Percentiles rank a stretch among this genome's conserved stretches.
Evolutionary conservation across 2,797 vertebrate species (phyloP).

Genomic region (Eospalax fontanierii): DNA sequence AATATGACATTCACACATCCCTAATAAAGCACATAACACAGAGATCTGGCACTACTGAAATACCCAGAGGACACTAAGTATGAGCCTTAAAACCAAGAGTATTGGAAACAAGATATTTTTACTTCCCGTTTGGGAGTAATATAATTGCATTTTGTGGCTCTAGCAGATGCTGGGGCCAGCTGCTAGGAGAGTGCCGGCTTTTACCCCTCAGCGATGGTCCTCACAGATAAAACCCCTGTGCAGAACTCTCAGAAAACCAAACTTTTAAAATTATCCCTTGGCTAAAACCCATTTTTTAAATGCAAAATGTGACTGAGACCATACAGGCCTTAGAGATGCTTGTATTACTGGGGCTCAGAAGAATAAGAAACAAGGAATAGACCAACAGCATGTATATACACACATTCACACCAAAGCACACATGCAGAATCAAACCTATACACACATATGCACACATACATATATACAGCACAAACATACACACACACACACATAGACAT

Average conservation of each 20-base stretch:
- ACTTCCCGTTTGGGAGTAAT: slow-evolving; percentile 95
- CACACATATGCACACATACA: neutral
- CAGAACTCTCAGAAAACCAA: slow-evolving; percentile 80
- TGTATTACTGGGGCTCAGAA: slow-evolving; percentile 71
- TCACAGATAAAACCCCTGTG: slow-evolving; percentile 85
- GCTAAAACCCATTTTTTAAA: slow-evolving; percentile 59
- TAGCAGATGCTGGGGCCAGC: slow-evolving; percentile 97
- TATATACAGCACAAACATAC: too few relatives aligned
- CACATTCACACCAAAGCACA: neutral
- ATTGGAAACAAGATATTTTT: slow-evolving; percentile 96
- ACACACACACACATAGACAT: neutral
- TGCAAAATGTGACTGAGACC: slow-evolving; percentile 45
- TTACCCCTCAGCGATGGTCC: slow-evolving; percentile 82
- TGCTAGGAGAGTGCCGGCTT: slow-evolving; percentile 92
- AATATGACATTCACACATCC: slow-evolving; percentile 90
- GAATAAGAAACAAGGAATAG: neutral
- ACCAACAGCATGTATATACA: neutral
- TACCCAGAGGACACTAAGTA: slow-evolving; percentile 92
- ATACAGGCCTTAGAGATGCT: slow-evolving; percentile 64
- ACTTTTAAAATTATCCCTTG: slow-evolving; percentile 71
- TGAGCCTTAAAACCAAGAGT: slow-evolving; percentile 95
- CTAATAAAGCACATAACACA: slow-evolving; percentile 91
- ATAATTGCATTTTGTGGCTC: slow-evolving; percentile 93
- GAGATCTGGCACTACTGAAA: slow-evolving; percentile 89
- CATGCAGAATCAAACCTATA: neutral